phyloP scores from a whole-genome alignment of 2,888 invertebrate genomes.

The Melipona bicolor region DNA sequence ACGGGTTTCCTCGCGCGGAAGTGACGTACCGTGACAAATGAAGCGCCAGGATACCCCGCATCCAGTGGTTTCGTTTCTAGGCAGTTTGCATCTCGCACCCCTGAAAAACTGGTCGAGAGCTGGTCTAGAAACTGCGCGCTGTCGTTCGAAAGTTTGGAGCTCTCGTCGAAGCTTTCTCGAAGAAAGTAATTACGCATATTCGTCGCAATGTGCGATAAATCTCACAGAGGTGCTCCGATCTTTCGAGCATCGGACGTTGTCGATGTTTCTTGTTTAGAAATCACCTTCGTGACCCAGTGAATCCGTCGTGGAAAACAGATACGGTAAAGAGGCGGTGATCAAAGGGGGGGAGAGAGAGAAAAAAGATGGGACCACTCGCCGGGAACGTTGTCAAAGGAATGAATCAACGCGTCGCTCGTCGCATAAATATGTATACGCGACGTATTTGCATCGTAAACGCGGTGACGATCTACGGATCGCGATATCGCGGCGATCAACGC shows the following conservation, averaged over 20 bases:
- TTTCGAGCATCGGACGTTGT: too few relatives aligned
- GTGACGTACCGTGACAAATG: slow-evolving; percentile 15
- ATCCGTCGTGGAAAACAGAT: neutral
- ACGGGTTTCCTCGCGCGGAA: slow-evolving; percentile 22
- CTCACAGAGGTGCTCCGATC: too few relatives aligned
- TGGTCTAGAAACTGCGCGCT: too few relatives aligned
- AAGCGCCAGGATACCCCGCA: neutral
- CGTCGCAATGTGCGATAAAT: too few relatives aligned
- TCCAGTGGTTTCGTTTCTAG: neutral
- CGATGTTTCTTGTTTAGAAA: neutral
- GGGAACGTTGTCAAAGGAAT: slow-evolving; percentile 40
- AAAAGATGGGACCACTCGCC: slow-evolving; percentile 2
- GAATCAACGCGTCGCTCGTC: slow-evolving; percentile 5
- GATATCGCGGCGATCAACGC: slow-evolving; percentile 31
- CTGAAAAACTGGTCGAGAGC: neutral
- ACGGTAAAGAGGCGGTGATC: slow-evolving; percentile 8
- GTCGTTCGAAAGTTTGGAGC: too few relatives aligned
- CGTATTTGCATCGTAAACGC: slow-evolving; percentile 62
- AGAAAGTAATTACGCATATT: too few relatives aligned
- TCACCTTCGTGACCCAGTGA: neutral
- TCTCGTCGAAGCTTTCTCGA: too few relatives aligned
- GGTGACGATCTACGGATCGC: slow-evolving; percentile 41
- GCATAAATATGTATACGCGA: slow-evolving; percentile 63
- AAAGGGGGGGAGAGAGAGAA: neutral
- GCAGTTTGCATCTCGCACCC: too few relatives aligned